These are phyloP conservation scores for Dermochelys coriacea DNA, from an alignment of 2,797 vertebrate genomes.

Conservation along the genomic window DNA sequence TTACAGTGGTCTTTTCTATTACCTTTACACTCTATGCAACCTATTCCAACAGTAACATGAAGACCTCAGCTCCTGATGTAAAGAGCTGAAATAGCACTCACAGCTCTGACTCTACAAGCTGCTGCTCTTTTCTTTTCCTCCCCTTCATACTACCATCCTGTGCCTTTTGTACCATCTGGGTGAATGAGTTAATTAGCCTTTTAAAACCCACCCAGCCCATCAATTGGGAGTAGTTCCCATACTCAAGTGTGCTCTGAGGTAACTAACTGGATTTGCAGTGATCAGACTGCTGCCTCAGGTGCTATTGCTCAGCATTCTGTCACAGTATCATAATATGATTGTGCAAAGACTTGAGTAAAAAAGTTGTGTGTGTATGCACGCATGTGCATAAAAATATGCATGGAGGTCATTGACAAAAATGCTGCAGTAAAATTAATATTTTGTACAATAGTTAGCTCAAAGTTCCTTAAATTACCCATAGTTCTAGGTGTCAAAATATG, in stretches of 20 bases:
- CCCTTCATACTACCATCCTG: neutral
- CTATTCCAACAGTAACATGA: neutral
- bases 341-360: neutral
- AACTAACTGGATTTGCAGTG: neutral
- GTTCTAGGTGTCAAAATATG: slow-evolving; percentile 72
- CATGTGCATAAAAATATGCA: neutral
- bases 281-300: neutral
- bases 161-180: neutral
- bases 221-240: neutral
- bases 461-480: slow-evolving; percentile 64
- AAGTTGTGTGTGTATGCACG: neutral
- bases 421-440: slow-evolving; percentile 51
- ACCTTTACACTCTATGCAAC: neutral
- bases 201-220: neutral
- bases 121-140: neutral
- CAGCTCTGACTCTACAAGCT: neutral
- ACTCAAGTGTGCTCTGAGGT: neutral
- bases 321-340: neutral
- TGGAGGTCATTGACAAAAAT: slow-evolving; percentile 34
- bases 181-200: neutral
- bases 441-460: slow-evolving; percentile 46
- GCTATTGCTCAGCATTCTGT: neutral
- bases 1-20: neutral
- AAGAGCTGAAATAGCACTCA: neutral
- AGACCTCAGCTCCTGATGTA: neutral